Percentiles rank a stretch among this genome's conserved stretches.
These are phyloP conservation scores for Xenopus tropicalis DNA, from an alignment of 2,113 vertebrate genomes.

Conservation along the genomic window DNA sequence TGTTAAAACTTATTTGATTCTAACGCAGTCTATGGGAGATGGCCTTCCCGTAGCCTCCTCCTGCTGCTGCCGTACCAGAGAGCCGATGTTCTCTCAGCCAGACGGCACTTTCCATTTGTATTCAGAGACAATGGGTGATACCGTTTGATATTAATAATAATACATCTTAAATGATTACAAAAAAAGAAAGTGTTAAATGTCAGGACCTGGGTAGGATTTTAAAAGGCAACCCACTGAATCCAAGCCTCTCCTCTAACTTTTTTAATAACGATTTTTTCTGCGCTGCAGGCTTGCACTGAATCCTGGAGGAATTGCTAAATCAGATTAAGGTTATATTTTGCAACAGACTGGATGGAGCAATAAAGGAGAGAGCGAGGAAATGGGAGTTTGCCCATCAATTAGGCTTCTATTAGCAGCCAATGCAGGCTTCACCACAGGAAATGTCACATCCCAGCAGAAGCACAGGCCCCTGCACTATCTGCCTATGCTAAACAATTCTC, in stretches of 20 bases:
- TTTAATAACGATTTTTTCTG: conserved; percentile 92
- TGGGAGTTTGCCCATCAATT: conserved; percentile 98
- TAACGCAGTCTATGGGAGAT: too few species aligned
- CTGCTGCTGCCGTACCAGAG: not conserved
- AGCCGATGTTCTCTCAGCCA: conserved; percentile 10
- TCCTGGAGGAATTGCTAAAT: conserved; percentile 97
- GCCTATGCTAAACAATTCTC: conserved; percentile 83
- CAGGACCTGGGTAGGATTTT: conserved; percentile 49
- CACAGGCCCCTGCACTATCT: conserved; percentile 55
- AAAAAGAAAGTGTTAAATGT: conserved; percentile 56
- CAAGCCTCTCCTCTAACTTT: conserved; percentile 89
- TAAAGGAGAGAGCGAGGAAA: conserved; percentile 96
- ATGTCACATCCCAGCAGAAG: conserved; percentile 75
- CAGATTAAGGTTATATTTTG: conserved; percentile 97
- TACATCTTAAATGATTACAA: conserved; percentile 48
- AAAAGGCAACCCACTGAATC: conserved; percentile 68
- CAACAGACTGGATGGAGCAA: conserved; percentile 97
- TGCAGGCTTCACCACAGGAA: conserved; percentile 94
- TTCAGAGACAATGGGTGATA: conserved; percentile 45
- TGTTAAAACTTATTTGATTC: too few species aligned
- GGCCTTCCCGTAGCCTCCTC: not conserved
- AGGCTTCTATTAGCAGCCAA: conserved; percentile 98
- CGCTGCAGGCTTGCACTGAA: conserved; percentile 86
- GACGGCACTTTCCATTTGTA: conserved; percentile 37
- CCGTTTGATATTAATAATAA: conserved; percentile 57